Conservation (phyloP, 2,888 invertebrate genomes). For the Horisme vitalbata region DNA sequence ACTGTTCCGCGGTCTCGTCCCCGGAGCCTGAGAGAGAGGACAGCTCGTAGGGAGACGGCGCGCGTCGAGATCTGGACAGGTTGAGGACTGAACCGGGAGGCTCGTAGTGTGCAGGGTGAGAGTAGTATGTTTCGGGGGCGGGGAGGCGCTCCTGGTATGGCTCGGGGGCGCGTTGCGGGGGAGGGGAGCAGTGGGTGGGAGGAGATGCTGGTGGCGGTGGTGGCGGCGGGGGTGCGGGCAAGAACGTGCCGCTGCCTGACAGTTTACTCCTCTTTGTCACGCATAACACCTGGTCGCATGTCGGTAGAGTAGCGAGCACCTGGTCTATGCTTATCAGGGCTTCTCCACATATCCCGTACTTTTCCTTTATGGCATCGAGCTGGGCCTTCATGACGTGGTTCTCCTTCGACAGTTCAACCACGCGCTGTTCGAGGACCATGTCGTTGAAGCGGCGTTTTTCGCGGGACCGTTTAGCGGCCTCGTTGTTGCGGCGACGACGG, state of each 20-base stretch:
- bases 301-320: slow-evolving; percentile 92
- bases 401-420: slow-evolving; percentile 96
- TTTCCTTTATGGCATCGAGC: slow-evolving; percentile 95
- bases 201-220: slow-evolving; percentile 80
- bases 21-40: slow-evolving; percentile 88
- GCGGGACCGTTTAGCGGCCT: slow-evolving; percentile 97
- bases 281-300: slow-evolving; percentile 92
- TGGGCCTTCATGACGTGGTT: slow-evolving; percentile 97
- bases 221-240: slow-evolving; percentile 69
- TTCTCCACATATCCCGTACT: slow-evolving; percentile 95
- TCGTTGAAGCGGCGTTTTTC: slow-evolving; percentile 98
- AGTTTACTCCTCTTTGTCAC: slow-evolving; percentile 88
- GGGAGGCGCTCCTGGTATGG: slow-evolving; percentile 76
- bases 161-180: slow-evolving; percentile 80
- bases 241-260: slow-evolving; percentile 76
- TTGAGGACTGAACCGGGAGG: slow-evolving; percentile 87
- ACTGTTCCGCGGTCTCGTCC: slow-evolving; percentile 74
- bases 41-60: slow-evolving; percentile 91
- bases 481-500: slow-evolving; percentile 96
- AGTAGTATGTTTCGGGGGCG: slow-evolving; percentile 74
- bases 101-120: slow-evolving; percentile 82
- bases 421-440: slow-evolving; percentile 97
- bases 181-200: slow-evolving; percentile 75
- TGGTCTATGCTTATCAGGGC: slow-evolving; percentile 93
- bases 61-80: slow-evolving; percentile 85